phyloP scores from a whole-genome alignment of 2,113 vertebrate genomes.

The Chroicocephalus ridibundus region DNA sequence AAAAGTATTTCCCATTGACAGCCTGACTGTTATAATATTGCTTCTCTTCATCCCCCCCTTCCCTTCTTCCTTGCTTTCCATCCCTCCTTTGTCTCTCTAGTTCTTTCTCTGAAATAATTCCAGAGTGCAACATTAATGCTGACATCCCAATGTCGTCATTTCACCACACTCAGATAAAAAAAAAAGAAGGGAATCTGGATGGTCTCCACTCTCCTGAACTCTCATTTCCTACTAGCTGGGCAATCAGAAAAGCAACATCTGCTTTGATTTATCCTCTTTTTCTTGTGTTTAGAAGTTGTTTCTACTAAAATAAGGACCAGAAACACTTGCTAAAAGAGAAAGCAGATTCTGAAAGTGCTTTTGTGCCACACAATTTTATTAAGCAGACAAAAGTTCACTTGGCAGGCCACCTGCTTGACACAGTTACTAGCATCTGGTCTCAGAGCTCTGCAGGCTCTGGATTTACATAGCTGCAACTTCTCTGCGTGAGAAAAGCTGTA shows the following conservation, averaged over 20 bases:
- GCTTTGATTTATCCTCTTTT: neutral
- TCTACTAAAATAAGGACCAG: neutral
- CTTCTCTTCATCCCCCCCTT: neutral
- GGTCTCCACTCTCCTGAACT: neutral
- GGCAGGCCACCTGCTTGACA: neutral
- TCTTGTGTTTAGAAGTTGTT: neutral
- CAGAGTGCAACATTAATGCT: neutral
- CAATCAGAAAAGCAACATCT: neutral
- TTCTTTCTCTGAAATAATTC: neutral
- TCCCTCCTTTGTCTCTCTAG: neutral
- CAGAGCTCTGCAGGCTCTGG: neutral
- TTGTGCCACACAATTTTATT: neutral
- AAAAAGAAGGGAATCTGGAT: neutral
- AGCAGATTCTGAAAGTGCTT: neutral
- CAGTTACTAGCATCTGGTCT: neutral
- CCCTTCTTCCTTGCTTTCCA: neutral
- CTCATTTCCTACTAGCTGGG: neutral
- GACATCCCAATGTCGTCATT: neutral
- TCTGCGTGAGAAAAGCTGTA: neutral
- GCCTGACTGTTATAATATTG: neutral
- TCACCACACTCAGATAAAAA: neutral
- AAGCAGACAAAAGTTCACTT: neutral
- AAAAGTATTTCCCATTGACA: neutral
- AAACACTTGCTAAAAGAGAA: neutral
- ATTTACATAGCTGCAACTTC: neutral